Evolutionary conservation across 2,113 vertebrate species (phyloP).

Genomic region (Setophaga coronata): DNA sequence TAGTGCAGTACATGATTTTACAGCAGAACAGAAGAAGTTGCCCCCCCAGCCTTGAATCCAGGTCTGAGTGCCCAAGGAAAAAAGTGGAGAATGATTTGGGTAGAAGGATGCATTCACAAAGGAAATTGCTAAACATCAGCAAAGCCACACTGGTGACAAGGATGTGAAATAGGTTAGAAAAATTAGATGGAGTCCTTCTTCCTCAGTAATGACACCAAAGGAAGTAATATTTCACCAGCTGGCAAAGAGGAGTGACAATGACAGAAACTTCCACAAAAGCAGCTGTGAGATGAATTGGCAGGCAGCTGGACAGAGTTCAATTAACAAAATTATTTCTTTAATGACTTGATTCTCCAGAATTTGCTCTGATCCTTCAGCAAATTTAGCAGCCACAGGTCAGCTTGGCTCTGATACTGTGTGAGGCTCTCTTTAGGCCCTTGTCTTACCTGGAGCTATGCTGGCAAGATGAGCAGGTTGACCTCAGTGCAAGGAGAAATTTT

Average conservation of each 20-base stretch:
- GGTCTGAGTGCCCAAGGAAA: neutral
- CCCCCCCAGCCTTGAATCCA: neutral
- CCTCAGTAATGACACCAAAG: neutral
- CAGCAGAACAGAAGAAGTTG: neutral
- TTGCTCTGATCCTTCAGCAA: neutral
- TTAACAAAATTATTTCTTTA: neutral
- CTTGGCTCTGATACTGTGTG: fast-evolving
- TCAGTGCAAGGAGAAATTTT: neutral
- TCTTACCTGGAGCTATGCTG: neutral
- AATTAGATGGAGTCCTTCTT: neutral
- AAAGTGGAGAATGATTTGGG: neutral
- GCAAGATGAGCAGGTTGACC: neutral
- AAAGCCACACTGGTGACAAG: neutral
- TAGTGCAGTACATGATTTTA: neutral
- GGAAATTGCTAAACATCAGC: neutral
- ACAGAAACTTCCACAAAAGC: neutral
- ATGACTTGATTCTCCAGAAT: neutral
- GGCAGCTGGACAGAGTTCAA: neutral
- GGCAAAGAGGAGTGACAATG: neutral
- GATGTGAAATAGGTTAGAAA: neutral
- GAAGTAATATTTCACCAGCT: neutral
- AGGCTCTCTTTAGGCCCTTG: neutral
- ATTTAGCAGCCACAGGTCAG: neutral
- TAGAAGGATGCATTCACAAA: slow-evolving; percentile 9
- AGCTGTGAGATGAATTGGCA: neutral